Conservation (phyloP, 2,797 vertebrate genomes). For the Cheracebus regulus region DNA sequence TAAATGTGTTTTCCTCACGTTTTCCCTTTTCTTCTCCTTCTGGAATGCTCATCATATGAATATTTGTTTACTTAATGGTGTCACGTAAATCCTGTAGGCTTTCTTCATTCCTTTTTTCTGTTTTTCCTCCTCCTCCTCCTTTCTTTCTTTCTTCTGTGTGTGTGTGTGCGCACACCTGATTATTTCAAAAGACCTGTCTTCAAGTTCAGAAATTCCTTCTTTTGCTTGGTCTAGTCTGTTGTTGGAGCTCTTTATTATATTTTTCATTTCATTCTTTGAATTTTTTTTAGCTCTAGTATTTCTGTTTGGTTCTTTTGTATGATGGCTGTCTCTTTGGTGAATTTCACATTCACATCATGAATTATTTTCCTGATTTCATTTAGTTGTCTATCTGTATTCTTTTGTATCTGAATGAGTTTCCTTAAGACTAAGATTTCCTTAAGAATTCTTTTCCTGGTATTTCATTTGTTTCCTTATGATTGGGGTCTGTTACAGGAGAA, state of each 20-base stretch:
- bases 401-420: not conserved
- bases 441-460: not conserved
- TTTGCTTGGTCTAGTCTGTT: not conserved
- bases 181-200: not conserved
- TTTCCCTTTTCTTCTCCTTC: not conserved
- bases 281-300: not conserved
- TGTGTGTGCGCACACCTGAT: not conserved
- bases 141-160: too few relatives aligned
- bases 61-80: not conserved
- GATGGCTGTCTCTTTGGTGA: not conserved
- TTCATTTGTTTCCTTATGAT: not conserved
- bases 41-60: not conserved
- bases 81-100: not conserved
- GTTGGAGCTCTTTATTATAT: not conserved
- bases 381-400: not conserved
- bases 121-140: not conserved
- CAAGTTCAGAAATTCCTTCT: not conserved
- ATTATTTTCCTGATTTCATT: not conserved
- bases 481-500: not conserved
- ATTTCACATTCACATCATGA: not conserved
- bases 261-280: not conserved
- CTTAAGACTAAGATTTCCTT: not conserved
- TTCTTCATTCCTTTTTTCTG: not conserved
- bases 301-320: not conserved
- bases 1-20: not conserved